phyloP scores from a whole-genome alignment of 2,888 invertebrate species.

The Drosophila yooni region DNA sequence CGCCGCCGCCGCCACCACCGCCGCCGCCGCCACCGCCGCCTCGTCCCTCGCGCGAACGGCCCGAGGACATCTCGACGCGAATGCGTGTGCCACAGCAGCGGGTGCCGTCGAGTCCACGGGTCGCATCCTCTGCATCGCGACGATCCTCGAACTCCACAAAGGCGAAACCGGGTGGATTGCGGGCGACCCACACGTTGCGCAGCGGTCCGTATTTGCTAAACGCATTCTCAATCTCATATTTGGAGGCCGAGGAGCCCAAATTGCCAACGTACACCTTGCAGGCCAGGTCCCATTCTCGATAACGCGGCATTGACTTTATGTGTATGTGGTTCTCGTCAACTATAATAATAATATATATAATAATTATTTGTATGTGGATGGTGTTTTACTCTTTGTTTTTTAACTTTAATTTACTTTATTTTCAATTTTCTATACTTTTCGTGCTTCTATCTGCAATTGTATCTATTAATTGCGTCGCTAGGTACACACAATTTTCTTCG shows the following conservation, averaged over 20 bases:
- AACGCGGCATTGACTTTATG: slow-evolving; percentile 82
- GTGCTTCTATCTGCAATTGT: not conserved
- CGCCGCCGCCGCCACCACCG: slow-evolving; percentile 85
- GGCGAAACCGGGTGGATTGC: slow-evolving; percentile 95
- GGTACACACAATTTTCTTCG: slow-evolving; percentile 47
- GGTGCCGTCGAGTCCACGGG: slow-evolving; percentile 91
- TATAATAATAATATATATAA: too few relatives aligned
- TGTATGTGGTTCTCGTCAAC: not conserved
- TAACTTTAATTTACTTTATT: slow-evolving; percentile 10
- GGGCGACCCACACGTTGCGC: slow-evolving; percentile 95
- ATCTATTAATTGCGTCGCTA: slow-evolving; percentile 49
- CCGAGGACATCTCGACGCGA: slow-evolving; percentile 96
- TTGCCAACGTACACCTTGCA: slow-evolving; percentile 97
- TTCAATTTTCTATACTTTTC: not conserved
- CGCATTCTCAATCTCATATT: slow-evolving; percentile 93
- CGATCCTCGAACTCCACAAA: slow-evolving; percentile 95
- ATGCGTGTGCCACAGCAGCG: slow-evolving; percentile 95
- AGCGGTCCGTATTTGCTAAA: slow-evolving; percentile 94
- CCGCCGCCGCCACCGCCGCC: slow-evolving; percentile 85
- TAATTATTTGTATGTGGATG: slow-evolving; percentile 3
- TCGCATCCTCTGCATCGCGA: slow-evolving; percentile 93
- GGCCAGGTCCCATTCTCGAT: slow-evolving; percentile 91
- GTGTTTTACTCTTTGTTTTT: not conserved
- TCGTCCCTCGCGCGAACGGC: slow-evolving; percentile 91
- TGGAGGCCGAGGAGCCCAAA: slow-evolving; percentile 93